Evolutionary conservation across 2,888 invertebrate genomes (phyloP).

Genomic region (Zaprionus obscuricornis): DNA sequence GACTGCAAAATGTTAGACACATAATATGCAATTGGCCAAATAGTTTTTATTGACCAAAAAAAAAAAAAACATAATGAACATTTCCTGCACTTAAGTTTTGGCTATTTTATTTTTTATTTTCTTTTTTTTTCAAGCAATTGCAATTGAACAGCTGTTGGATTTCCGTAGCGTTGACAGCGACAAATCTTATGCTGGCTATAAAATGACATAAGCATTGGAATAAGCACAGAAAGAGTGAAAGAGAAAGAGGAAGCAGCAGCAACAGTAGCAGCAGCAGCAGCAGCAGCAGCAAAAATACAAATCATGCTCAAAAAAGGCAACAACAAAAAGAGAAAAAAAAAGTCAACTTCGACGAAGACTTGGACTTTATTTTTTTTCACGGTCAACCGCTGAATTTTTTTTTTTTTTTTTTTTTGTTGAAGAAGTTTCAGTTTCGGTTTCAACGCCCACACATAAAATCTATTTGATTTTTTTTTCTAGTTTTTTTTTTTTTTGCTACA

Average conservation of each 20-base stretch:
- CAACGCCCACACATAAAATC: constrained; percentile 37
- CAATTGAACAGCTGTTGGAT: constrained; percentile 33
- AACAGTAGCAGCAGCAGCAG: constrained; percentile 13
- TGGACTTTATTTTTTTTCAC: constrained; percentile 59
- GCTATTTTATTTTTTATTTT: no score
- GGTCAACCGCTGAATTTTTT: constrained; percentile 59
- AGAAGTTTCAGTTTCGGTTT: constrained; percentile 15
- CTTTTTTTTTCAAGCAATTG: constrained; percentile 14
- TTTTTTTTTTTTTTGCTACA: constrained; percentile 9
- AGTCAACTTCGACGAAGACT: constrained; percentile 20
- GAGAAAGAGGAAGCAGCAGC: constrained; percentile 20
- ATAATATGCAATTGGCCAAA: constrained; percentile 49
- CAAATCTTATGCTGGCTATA: constrained; percentile 46
- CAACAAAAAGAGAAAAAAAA: constrained; percentile 1
- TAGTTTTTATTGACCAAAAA: constrained; percentile 3
- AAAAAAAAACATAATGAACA: constrained; percentile 27
- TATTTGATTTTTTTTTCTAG: neutral
- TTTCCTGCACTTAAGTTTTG: constrained; percentile 44
- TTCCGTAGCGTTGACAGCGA: constrained; percentile 55
- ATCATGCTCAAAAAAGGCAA: constrained; percentile 68
- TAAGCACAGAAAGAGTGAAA: neutral
- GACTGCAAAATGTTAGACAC: constrained; percentile 28
- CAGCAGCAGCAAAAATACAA: constrained; percentile 30
- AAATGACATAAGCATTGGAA: constrained; percentile 68
- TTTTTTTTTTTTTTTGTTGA: no score